Evolutionary conservation across 2,797 vertebrate species (phyloP).

Genomic region (Ceryle rudis): DNA sequence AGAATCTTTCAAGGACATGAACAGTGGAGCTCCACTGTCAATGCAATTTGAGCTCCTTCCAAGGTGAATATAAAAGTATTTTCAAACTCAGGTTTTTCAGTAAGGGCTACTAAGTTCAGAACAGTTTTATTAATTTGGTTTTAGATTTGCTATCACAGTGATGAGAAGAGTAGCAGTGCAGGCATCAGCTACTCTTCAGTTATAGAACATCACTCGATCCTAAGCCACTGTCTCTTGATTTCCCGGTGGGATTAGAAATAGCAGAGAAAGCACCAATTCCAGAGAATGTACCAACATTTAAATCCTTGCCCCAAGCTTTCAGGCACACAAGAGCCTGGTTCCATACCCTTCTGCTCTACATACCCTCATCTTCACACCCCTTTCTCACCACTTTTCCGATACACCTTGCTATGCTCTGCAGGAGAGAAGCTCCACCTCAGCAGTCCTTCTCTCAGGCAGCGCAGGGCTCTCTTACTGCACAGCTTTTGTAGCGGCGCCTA

Average conservation of each 20-base stretch:
- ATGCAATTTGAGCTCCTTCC: not conserved
- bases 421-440: not conserved
- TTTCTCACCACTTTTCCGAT: not conserved
- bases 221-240: not conserved
- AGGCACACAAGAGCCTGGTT: not conserved
- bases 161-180: not conserved
- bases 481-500: not conserved
- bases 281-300: not conserved
- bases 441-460: not conserved
- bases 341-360: not conserved
- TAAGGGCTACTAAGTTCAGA: not conserved
- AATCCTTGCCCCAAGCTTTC: not conserved
- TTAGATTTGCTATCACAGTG: not conserved
- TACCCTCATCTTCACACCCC: not conserved
- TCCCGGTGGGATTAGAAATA: not conserved
- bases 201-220: not conserved
- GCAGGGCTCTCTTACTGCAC: not conserved
- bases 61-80: not conserved
- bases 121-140: not conserved
- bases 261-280: not conserved
- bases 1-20: not conserved
- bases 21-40: not conserved
- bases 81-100: not conserved
- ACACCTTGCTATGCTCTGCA: not conserved
- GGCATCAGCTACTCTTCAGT: not conserved